phyloP scores from a whole-genome alignment of 2,888 invertebrate genomes.

The Allophyes oxyacanthae region DNA sequence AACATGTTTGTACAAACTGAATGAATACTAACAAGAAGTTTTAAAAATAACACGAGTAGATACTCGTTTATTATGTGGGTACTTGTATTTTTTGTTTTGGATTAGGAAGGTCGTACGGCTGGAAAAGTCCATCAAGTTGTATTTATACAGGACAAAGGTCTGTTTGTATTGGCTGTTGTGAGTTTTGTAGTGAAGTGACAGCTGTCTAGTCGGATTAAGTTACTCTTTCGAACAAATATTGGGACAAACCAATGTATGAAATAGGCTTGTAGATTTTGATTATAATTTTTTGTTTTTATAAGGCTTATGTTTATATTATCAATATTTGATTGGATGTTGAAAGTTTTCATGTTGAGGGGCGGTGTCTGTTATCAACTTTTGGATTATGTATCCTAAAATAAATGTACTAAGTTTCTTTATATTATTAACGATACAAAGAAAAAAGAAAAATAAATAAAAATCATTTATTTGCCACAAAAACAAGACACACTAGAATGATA shows the following conservation, averaged over 20 bases:
- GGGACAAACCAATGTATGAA: slow-evolving; percentile 18
- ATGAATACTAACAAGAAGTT: no score
- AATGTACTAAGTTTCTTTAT: no score
- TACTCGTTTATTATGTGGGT: neutral
- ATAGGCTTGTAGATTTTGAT: slow-evolving; percentile 18
- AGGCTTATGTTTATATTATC: neutral
- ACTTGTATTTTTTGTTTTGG: slow-evolving; percentile 20
- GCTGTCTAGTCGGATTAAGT: slow-evolving; percentile 40
- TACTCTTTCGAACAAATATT: slow-evolving; percentile 33
- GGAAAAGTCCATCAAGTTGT: slow-evolving; percentile 48
- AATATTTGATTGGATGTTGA: neutral
- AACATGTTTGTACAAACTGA: no score
- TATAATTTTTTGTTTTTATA: slow-evolving; percentile 13
- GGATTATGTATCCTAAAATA: no score
- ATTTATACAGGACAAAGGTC: slow-evolving; percentile 59
- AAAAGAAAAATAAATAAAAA: no score
- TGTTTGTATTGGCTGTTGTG: slow-evolving; percentile 51
- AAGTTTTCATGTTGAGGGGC: no score
- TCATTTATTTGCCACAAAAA: no score
- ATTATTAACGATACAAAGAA: no score
- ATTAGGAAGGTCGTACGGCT: slow-evolving; percentile 33
- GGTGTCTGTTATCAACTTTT: no score
- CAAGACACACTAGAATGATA: no score
- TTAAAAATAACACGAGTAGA: no score
- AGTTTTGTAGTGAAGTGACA: slow-evolving; percentile 44